Percentiles rank a stretch among this genome's conserved stretches.
These are phyloP conservation scores for Copidosoma floridanum DNA, from an alignment of 1,140 invertebrate genomes.

Conservation along the genomic window DNA sequence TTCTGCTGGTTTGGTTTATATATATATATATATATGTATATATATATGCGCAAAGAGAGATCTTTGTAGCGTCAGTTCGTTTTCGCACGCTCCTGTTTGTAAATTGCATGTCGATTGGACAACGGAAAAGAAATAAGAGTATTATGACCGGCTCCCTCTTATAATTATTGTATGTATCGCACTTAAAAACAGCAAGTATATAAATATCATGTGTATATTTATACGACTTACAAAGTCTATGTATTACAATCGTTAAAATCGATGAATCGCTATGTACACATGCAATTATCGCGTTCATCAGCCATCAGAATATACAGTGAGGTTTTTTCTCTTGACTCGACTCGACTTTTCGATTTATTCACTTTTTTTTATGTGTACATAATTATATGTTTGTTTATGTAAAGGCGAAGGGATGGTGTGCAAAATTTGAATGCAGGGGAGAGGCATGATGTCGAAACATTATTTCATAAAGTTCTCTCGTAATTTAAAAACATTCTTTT, in stretches of 20 bases:
- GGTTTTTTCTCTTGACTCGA: conserved; percentile 35
- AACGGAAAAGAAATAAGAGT: too few species aligned
- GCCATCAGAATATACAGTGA: conserved; percentile 39
- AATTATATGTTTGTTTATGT: too few species aligned
- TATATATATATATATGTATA: too few species aligned
- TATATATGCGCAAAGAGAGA: conserved; percentile 39
- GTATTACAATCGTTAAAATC: too few species aligned
- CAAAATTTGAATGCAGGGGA: too few species aligned
- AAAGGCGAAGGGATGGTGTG: not conserved
- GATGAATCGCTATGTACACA: conserved; percentile 39
- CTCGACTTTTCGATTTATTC: too few species aligned
- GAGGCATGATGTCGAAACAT: too few species aligned
- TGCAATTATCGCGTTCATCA: conserved; percentile 34
- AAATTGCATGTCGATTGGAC: conserved; percentile 35
- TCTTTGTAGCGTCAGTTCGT: conserved; percentile 35
- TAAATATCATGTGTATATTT: too few species aligned
- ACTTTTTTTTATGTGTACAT: too few species aligned
- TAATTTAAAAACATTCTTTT: conserved; percentile 17
- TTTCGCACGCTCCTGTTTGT: not conserved
- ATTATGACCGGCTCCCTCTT: conserved; percentile 35
- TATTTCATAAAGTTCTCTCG: too few species aligned
- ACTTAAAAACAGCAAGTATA: conserved; percentile 42
- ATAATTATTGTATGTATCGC: too few species aligned
- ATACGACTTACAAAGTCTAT: conserved; percentile 41
- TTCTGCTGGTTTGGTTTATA: too few species aligned